phyloP scores from a whole-genome alignment of 2,888 invertebrate genomes.

The Eurytoma californica region DNA sequence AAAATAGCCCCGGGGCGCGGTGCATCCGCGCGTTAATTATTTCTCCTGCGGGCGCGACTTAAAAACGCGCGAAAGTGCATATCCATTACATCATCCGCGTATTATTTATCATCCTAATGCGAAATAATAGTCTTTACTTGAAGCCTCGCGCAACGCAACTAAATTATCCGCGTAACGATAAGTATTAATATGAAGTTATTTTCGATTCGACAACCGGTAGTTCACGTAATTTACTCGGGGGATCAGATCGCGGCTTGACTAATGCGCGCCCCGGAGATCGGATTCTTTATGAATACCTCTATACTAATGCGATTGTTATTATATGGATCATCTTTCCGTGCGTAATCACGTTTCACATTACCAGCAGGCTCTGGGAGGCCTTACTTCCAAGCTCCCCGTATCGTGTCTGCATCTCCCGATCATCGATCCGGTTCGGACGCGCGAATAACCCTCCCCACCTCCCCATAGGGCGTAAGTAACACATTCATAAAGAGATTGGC shows the following conservation, averaged over 20 bases:
- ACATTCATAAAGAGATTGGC: conserved; percentile 49
- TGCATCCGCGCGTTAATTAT: no score
- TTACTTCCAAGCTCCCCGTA: conserved; percentile 12
- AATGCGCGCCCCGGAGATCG: conserved; percentile 59
- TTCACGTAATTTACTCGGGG: conserved; percentile 26
- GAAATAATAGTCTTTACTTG: no score
- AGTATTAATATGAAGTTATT: conserved; percentile 12
- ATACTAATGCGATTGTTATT: conserved; percentile 73
- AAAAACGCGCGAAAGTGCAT: no score
- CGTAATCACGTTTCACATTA: conserved; percentile 54
- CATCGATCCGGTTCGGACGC: conserved; percentile 44
- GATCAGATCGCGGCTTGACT: conserved; percentile 31
- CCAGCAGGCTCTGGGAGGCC: conserved; percentile 15
- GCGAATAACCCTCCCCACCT: conserved; percentile 41
- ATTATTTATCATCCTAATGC: no score
- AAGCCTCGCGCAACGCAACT: not conserved
- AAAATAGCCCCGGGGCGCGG: no score
- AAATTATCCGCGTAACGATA: conserved; percentile 10
- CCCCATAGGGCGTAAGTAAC: not conserved
- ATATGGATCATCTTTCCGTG: conserved; percentile 49
- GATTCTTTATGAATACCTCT: conserved; percentile 64
- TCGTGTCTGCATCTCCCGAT: conserved; percentile 50
- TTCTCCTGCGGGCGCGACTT: no score
- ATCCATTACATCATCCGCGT: no score
- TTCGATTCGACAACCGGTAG: conserved; percentile 25